These are phyloP conservation scores for Spodoptera picta DNA, from an alignment of 2,888 invertebrate species.

Conservation along the genomic window DNA sequence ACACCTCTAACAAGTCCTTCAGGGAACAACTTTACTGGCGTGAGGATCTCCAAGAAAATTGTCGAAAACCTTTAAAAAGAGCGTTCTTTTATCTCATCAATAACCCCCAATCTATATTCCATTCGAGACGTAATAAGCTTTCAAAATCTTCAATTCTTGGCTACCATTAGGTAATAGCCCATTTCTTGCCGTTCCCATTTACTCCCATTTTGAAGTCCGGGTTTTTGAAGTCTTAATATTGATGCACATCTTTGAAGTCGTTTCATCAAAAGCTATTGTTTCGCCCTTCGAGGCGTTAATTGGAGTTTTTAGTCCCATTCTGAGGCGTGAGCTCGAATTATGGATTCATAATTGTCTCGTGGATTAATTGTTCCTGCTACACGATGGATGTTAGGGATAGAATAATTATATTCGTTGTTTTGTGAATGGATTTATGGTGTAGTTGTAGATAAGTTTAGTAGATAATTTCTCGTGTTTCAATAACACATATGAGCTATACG, in stretches of 20 bases:
- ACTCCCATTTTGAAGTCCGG: constrained; percentile 28
- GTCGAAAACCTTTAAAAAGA: constrained; percentile 6
- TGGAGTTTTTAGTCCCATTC: constrained; percentile 53
- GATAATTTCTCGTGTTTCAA: too few relatives aligned
- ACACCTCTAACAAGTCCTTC: too few relatives aligned
- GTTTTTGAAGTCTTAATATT: constrained; percentile 46
- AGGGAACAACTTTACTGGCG: too few relatives aligned
- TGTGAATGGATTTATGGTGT: too few relatives aligned
- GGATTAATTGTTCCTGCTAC: constrained; percentile 32
- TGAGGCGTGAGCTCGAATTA: constrained; percentile 27
- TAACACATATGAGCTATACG: too few relatives aligned
- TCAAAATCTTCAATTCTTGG: constrained; percentile 29
- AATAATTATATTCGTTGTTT: too few relatives aligned
- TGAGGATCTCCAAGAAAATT: constrained; percentile 4
- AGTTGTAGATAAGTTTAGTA: too few relatives aligned
- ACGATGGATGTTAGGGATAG: too few relatives aligned
- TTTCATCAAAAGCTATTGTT: constrained; percentile 53
- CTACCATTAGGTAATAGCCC: constrained; percentile 46
- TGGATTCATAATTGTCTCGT: constrained; percentile 42
- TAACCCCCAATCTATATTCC: constrained; percentile 45
- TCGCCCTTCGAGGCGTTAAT: constrained; percentile 40
- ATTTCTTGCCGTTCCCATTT: constrained; percentile 39
- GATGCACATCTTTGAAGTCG: constrained; percentile 49
- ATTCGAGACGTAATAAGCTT: constrained; percentile 43
- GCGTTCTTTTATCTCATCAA: constrained; percentile 43